These are phyloP conservation scores for Dendrocincla fuliginosa DNA, from an alignment of 2,797 vertebrate species.

Conservation along the genomic window DNA sequence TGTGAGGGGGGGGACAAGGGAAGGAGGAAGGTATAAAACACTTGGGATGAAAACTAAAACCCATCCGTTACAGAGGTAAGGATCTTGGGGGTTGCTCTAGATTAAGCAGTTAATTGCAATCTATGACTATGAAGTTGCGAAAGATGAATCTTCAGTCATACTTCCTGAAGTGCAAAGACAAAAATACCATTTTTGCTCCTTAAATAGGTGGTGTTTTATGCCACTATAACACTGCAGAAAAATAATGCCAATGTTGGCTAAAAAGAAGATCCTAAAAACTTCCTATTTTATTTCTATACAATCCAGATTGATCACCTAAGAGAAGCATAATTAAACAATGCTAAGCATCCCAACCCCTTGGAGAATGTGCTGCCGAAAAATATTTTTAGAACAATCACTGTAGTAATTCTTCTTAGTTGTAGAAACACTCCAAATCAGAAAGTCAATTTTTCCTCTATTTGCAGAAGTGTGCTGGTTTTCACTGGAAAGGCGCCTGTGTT, in stretches of 20 bases:
- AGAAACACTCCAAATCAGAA: conserved; percentile 83
- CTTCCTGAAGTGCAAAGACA: conserved; percentile 58
- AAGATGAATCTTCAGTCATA: conserved; percentile 44
- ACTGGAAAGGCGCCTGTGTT: conserved; percentile 91
- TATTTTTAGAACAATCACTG: conserved; percentile 85
- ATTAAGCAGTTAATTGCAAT: conserved; percentile 41
- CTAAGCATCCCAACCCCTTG: conserved; percentile 68
- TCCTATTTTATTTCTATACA: conserved; percentile 34
- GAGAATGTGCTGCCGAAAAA: conserved; percentile 69
- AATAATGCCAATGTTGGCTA: conserved; percentile 6
- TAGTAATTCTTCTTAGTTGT: conserved; percentile 79
- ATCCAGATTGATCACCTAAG: conserved; percentile 72
- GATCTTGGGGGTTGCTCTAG: background rate
- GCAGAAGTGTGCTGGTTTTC: conserved; percentile 88
- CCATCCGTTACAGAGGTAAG: background rate
- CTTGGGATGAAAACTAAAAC: background rate
- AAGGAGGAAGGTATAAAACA: background rate
- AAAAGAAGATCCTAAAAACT: background rate
- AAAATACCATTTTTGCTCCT: conserved; percentile 48
- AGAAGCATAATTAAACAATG: conserved; percentile 73
- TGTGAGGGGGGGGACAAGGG: rapidly evolving
- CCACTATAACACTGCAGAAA: background rate
- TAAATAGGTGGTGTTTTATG: background rate
- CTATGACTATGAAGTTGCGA: background rate
- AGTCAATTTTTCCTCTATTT: conserved; percentile 89